These are phyloP conservation scores for Anhinga rufa DNA, from an alignment of 2,113 vertebrate genomes.

Conservation along the genomic window DNA sequence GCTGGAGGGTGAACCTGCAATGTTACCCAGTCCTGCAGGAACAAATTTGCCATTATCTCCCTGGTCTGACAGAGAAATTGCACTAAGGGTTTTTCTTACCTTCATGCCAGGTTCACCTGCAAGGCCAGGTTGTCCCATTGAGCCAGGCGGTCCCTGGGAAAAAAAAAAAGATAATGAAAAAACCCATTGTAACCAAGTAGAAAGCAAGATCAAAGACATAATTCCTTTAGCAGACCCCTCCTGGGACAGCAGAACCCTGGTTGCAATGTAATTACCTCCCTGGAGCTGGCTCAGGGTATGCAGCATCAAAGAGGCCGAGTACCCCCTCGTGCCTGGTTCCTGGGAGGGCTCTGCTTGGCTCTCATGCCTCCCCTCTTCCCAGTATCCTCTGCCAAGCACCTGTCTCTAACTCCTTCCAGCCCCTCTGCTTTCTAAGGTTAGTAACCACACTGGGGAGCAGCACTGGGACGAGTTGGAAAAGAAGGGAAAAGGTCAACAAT, in stretches of 20 bases:
- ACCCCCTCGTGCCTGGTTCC: background rate
- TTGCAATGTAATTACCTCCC: conserved; percentile 39
- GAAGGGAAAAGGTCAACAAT: background rate
- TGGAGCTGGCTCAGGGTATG: background rate
- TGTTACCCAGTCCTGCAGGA: background rate
- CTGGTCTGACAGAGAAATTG: background rate
- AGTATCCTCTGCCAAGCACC: background rate
- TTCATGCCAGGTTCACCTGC: conserved; percentile 89
- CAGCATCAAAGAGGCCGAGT: background rate
- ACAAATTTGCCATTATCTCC: background rate
- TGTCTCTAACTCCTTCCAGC: background rate
- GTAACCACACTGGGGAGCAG: background rate
- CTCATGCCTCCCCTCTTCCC: background rate
- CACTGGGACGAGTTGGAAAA: background rate
- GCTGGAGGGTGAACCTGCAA: background rate
- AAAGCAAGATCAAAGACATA: conserved; percentile 51
- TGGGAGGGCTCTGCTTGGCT: background rate
- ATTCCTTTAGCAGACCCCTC: conserved; percentile 43
- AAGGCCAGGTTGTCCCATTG: conserved; percentile 81
- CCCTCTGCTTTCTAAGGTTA: background rate
- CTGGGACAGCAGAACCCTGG: background rate
- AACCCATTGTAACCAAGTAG: background rate
- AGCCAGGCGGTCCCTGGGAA: conserved; percentile 83
- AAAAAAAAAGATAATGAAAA: conserved; percentile 1
- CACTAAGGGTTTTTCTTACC: conserved; percentile 68